A percentile compares a stretch with the other conserved stretches of the same genome.
phyloP scores from a whole-genome alignment of 2,113 vertebrate species.

The Pedetes capensis region DNA sequence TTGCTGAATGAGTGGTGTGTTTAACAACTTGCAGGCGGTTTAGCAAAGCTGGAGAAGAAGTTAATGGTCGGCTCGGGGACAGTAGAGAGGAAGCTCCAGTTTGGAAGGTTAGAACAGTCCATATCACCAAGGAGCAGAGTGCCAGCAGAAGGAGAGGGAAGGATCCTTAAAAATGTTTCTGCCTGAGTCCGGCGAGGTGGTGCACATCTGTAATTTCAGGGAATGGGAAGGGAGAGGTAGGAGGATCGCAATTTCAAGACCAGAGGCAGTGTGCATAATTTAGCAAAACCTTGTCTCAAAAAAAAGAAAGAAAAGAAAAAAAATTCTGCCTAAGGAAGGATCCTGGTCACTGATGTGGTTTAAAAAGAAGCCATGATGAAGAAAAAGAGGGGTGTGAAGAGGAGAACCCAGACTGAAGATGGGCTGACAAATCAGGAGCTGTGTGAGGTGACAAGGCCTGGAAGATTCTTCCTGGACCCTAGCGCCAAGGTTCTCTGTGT shows the following conservation, averaged over 20 bases:
- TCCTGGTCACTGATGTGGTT: no score
- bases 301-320: neutral
- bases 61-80: neutral
- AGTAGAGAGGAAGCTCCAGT: neutral
- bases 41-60: neutral
- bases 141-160: neutral
- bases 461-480: neutral
- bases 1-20: slow-evolving; percentile 18
- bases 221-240: no score
- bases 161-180: neutral
- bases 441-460: neutral
- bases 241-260: no score
- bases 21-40: slow-evolving; percentile 19
- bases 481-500: neutral
- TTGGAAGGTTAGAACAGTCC: neutral
- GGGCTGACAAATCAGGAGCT: neutral
- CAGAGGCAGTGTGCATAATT: no score
- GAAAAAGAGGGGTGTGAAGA: neutral
- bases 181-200: no score
- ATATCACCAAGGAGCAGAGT: neutral
- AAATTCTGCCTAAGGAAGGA: no score
- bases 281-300: no score
- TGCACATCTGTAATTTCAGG: no score
- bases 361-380: neutral
- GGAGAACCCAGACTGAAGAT: neutral